Base-by-base conservation (phyloP, 2,888 invertebrate genomes). In the Corythucha ciliata region DNA sequence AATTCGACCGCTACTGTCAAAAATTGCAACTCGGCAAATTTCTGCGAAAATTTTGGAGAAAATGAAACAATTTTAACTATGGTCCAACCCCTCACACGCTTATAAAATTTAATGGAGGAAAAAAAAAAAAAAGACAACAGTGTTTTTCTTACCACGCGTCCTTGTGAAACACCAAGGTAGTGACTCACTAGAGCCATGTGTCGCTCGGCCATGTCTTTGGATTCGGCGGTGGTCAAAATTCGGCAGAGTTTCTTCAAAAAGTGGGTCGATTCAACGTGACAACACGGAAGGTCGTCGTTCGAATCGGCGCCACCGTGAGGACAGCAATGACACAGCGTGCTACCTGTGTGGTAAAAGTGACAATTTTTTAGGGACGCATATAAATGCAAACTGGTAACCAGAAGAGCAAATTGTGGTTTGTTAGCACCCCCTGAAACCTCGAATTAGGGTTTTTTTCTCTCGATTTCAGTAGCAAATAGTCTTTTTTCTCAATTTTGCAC, bases 11-110 rank as follows among this genome's bases (percentile, higher is more conserved):
- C 14, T 2, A 37, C 25, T 6, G 47, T 44, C 25, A 56, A 14
- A 26, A 36, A 56, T 22, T 48, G 40, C 26, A 54, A 21, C 25
- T 56, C 56, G 12, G 26, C 22, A 27, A 48, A 27, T 48, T 48
- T 54, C 56, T 56, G 48, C 29, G 12, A 29, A 29, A 29, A 10
- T 29, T 29, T 10, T 29, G 8, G 10, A 29, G 8, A 10, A 29
- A 29, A 18, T 12, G 18, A 34, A 29, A 29, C 29, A 29, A 29
- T 29, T 8, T 29, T 8, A 10, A 29, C 29, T 29, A 10, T n/a
- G n/a, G n/a, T n/a, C n/a, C n/a, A n/a, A n/a, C n/a, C n/a, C n/a
- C n/a, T n/a, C n/a, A n/a, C n/a, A n/a, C n/a, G n/a, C n/a, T n/a
- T n/a, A n/a, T n/a, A n/a, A n/a, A n/a, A n/a, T n/a, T n/a, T n/a